Percentiles rank a stretch among this genome's conserved stretches.
Conservation (phyloP, 2,113 vertebrate genomes). For the Eolophus roseicapilla region DNA sequence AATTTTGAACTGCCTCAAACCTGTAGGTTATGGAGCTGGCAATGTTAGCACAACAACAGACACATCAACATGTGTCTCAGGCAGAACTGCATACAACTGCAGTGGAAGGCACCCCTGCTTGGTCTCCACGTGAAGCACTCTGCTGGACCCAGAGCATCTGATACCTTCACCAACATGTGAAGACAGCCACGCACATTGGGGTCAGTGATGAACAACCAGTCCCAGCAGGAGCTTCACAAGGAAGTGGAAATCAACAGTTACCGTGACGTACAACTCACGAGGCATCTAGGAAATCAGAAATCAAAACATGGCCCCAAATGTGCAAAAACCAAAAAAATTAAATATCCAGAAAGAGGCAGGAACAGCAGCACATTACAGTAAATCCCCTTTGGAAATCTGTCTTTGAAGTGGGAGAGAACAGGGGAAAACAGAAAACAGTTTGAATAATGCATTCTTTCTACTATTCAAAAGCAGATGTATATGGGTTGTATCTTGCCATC, state of each 20-base stretch:
- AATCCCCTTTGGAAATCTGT: not conserved
- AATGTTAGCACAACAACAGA: not conserved
- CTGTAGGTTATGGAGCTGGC: not conserved
- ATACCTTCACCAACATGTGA: fast-evolving
- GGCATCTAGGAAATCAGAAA: not conserved
- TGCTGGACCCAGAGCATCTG: not conserved
- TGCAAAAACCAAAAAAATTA: not conserved
- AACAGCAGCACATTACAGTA: not conserved
- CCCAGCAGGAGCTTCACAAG: not conserved
- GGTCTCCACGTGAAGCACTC: not conserved
- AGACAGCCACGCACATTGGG: not conserved
- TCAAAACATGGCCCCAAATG: not conserved
- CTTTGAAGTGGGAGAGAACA: not conserved
- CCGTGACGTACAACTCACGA: not conserved
- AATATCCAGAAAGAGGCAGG: not conserved
- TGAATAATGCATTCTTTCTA: conserved; percentile 23
- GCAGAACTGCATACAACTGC: not conserved
- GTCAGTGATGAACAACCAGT: not conserved
- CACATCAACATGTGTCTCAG: not conserved
- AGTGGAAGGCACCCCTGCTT: not conserved
- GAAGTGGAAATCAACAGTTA: not conserved
- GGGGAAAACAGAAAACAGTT: not conserved
- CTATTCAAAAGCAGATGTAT: not conserved
- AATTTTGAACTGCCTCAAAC: not conserved
- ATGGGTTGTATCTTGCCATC: conserved; percentile 6